Evolutionary conservation across 2,113 vertebrate genomes (phyloP), one percentile per base, ranked within the genome.

Genomic region (Melozone crissalis): DNA sequence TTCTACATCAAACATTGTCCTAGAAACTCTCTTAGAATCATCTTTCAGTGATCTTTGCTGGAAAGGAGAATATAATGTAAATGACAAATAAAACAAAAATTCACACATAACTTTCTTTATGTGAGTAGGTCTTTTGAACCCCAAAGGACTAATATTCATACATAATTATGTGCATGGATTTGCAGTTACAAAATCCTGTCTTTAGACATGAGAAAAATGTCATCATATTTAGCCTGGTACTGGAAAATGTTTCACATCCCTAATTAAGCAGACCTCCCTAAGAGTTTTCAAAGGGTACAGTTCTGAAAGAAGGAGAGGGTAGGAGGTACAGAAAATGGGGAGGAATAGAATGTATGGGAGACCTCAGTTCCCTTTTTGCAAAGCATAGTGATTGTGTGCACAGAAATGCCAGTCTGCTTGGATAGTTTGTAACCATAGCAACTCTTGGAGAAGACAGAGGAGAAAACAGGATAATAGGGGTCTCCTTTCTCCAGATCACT

Each of bases 351-450:
- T 54, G 37, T 11, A 30, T 24, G 10, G 33, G 30, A 91, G 44
- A 84, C 13, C 22, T 87, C 44, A 49, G 31, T 49, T 84, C 8
- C 6, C 13, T 79, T 89, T 89, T 49, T 61, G n/a, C 44, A 72
- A 55, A 84, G 55, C 15, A 10, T 31, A 11, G 5, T 11, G 41
- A 47, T 20, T 55, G 8, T 52, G n/a, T 69, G 30, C 1, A 1
- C 44, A 82, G 35, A 79, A 87, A 87, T 73, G 35, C n/a, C 27
- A 20, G 18, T 37, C 39, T 81, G 77, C 26, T 69, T 5, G 1
- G 28, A 61, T 51, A 57, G 55, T 92, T 86, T 90, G 92, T 86
- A 93, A 91, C 79, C 83, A 93, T 78, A 93, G 95, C 61, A 96
- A 92, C 88, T 69, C 13, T 37, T 71, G 39, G 54, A 85, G 74